These are phyloP conservation scores for Urophycis tenuis DNA, from an alignment of 2,797 vertebrate species.

Conservation along the genomic window DNA sequence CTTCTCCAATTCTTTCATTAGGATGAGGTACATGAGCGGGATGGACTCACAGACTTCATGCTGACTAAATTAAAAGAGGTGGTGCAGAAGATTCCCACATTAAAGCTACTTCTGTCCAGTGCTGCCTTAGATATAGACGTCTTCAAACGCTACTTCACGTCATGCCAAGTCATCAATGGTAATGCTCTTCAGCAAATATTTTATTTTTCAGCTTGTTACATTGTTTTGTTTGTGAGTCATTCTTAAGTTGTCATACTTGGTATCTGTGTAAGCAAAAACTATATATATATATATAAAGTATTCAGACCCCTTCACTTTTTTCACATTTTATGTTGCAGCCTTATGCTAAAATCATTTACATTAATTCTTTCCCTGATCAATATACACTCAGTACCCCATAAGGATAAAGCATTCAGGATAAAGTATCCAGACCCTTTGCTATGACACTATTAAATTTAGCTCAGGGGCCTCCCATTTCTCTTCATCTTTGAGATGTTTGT, in stretches of 20 bases:
- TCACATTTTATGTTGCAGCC: no score
- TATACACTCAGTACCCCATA: no score
- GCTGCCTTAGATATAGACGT: conserved; percentile 85
- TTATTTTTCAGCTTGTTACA: background rate
- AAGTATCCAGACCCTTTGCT: no score
- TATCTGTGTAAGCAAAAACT: background rate
- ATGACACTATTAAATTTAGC: no score
- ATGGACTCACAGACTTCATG: conserved; percentile 91
- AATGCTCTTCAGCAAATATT: conserved; percentile 50
- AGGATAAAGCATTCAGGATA: no score
- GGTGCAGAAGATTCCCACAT: conserved; percentile 74
- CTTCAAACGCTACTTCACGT: conserved; percentile 85
- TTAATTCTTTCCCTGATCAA: no score
- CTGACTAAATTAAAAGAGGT: conserved; percentile 86
- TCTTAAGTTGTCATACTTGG: background rate
- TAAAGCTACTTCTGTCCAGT: conserved; percentile 90
- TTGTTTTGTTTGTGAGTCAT: background rate
- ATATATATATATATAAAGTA: no score
- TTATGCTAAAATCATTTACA: no score
- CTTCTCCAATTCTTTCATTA: conserved; percentile 42
- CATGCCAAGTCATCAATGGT: conserved; percentile 87
- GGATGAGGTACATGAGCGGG: conserved; percentile 96
- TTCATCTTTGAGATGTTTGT: no score
- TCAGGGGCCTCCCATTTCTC: no score
- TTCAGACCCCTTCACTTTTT: no score